Base-by-base conservation (phyloP, 2,797 vertebrate genomes). In the Eulemur rubriventer region DNA sequence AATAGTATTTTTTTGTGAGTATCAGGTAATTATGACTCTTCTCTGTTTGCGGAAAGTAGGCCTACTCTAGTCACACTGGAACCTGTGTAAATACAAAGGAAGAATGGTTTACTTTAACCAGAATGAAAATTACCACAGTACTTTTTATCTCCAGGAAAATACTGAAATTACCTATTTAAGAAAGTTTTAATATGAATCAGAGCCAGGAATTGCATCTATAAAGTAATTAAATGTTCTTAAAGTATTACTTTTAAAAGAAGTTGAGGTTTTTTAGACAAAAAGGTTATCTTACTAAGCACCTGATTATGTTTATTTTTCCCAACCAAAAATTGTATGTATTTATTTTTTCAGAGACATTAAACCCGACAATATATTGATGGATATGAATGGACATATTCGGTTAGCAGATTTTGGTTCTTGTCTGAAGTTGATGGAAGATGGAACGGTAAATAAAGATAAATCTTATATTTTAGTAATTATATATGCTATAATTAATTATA, bases 381-480 rank as follows among this genome's bases (percentile, higher is more conserved):
- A 99, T 98, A 99, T 99, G 99, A 99, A 99, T 52, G 99, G 99
- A 96, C 99, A 99, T 98, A 99, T 99, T 99, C 99, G 99, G 94
- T 99, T 99, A 98, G 99, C 99, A 87, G 99, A 99, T 98, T 99
- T 99, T 95, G 99, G 99, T 97, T 99, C 99, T 98, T 99, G 99
- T 98, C 99, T 99, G 97, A 99, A 99, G 97, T 99, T 99, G 94
- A 99, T 99, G 99, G 99, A 99, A 98, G 99, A 99, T 95, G 99
- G 99, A 99, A 99, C 99, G 96, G 99, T 99, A 98, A 98, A 99
- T 98, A 89, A 95, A 86, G 48, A 95, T 65, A 81, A 95, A 93
- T 97, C 38, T 91, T 96, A 55, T 22, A 7, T 52, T 52, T 22
- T 8, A 57, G 22, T 26, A 57, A 57, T 57, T 57, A 57, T 57